These are phyloP conservation scores for Miniopterus natalensis DNA, from an alignment of 2,113 vertebrate species.

Conservation along the genomic window DNA sequence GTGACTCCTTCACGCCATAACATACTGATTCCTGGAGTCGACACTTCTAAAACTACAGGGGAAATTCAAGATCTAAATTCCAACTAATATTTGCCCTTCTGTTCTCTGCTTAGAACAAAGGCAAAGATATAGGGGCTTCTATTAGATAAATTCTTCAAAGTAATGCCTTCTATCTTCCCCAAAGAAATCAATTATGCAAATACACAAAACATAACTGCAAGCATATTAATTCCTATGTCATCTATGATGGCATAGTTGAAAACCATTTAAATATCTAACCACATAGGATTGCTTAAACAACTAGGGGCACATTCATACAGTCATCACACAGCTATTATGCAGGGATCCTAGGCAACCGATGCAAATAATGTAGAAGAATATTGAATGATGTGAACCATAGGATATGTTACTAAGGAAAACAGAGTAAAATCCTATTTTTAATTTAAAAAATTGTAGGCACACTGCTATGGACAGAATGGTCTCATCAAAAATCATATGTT, in stretches of 20 bases:
- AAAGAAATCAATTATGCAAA: not conserved
- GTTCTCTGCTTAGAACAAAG: slow-evolving; percentile 20
- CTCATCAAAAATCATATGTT: not conserved
- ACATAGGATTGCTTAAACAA: not conserved
- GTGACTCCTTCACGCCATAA: not conserved
- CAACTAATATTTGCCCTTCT: not conserved
- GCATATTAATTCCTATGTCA: not conserved
- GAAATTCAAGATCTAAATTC: not conserved
- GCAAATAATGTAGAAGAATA: slow-evolving; percentile 19
- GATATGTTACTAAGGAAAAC: not conserved
- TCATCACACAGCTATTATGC: not conserved
- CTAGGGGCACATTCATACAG: not conserved
- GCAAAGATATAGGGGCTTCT: not conserved
- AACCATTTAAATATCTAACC: not conserved
- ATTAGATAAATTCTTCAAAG: not conserved
- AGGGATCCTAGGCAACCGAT: not conserved
- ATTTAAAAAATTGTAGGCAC: not conserved
- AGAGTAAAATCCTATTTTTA: not conserved
- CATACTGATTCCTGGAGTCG: not conserved
- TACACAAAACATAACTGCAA: not conserved
- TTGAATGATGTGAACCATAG: not conserved
- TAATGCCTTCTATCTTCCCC: not conserved
- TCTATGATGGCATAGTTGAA: not conserved
- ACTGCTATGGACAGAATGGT: not conserved
- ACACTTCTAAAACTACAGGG: not conserved